Evolutionary conservation across 1,140 invertebrate genomes (phyloP), one percentile per base, ranked within the genome.

Genomic region (Cepaea nemoralis): DNA sequence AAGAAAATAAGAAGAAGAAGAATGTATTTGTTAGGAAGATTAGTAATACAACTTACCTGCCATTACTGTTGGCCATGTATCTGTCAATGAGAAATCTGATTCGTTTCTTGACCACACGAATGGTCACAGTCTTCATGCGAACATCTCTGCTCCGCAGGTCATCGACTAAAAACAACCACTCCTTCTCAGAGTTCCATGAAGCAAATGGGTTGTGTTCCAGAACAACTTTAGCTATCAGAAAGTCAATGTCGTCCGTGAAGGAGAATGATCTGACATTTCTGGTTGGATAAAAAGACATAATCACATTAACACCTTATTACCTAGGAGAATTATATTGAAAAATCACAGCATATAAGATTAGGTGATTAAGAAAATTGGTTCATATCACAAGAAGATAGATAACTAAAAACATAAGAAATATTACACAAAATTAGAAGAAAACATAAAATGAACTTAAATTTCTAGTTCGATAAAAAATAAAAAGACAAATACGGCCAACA

Each of bases 1-100:
- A n/a, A n/a, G n/a, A n/a, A n/a, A n/a, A n/a, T n/a, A n/a, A n/a
- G n/a, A n/a, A n/a, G n/a, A n/a, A n/a, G n/a, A n/a, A n/a, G n/a
- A n/a, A n/a, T n/a, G n/a, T n/a, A n/a, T n/a, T n/a, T n/a, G n/a
- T n/a, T n/a, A n/a, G n/a, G n/a, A n/a, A n/a, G n/a, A n/a, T n/a
- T n/a, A n/a, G 27, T 14, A 39, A n/a, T 6, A 77, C 31, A 45
- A 48, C 77, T 69, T 69, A 78, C 77, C 70, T 78, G 45, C 77
- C 77, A 78, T 78, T 78, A 42, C 77, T 78, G 40, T 78, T 78
- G 6, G 77, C 77, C 77, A 78, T 78, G 63, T 78, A 78, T 67
- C 77, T 67, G 63, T 78, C 77, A 45, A 78, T 69, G 8, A 78
- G 50, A 40, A 78, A 78, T n/a, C 77, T 67, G 6, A 78, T 78